Conservation (phyloP, 2,888 invertebrate genomes). For the Agonopterix alstromeriana region DNA sequence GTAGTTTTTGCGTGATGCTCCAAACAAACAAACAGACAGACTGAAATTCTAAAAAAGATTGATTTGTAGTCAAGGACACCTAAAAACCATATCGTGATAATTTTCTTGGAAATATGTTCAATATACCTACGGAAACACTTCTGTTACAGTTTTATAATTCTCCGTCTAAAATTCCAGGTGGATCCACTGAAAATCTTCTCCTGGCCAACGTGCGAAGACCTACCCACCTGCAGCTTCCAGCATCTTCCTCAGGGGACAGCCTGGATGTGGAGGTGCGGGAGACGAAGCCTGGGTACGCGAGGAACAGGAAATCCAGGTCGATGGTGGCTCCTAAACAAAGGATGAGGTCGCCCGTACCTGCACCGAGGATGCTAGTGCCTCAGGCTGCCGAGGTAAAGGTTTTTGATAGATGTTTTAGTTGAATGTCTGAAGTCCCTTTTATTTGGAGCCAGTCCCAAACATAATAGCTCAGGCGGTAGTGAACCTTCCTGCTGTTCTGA, state of each 20-base stretch:
- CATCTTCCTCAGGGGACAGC: conserved; percentile 66
- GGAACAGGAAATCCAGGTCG: conserved; percentile 57
- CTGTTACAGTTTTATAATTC: too few species aligned
- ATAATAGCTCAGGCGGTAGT: too few species aligned
- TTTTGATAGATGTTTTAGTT: neutral
- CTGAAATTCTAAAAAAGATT: too few species aligned
- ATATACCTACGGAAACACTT: too few species aligned
- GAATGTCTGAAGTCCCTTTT: neutral
- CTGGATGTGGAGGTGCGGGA: conserved; percentile 60
- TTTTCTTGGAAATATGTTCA: too few species aligned
- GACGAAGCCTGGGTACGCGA: conserved; percentile 27
- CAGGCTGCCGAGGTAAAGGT: conserved; percentile 39
- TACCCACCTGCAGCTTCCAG: conserved; percentile 49
- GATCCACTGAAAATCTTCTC: conserved; percentile 61
- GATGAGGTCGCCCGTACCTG: conserved; percentile 50
- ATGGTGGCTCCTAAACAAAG: conserved; percentile 56
- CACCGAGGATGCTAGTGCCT: conserved; percentile 43
- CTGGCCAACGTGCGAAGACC: conserved; percentile 38
- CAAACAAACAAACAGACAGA: too few species aligned
- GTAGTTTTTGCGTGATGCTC: too few species aligned
- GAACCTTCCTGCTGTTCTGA: too few species aligned
- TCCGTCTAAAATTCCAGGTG: conserved; percentile 41
- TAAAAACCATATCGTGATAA: too few species aligned
- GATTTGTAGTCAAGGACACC: too few species aligned
- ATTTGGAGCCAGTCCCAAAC: neutral